Evolutionary conservation across 2,113 vertebrate species (phyloP).

Genomic region (Syrrhaptes paradoxus): DNA sequence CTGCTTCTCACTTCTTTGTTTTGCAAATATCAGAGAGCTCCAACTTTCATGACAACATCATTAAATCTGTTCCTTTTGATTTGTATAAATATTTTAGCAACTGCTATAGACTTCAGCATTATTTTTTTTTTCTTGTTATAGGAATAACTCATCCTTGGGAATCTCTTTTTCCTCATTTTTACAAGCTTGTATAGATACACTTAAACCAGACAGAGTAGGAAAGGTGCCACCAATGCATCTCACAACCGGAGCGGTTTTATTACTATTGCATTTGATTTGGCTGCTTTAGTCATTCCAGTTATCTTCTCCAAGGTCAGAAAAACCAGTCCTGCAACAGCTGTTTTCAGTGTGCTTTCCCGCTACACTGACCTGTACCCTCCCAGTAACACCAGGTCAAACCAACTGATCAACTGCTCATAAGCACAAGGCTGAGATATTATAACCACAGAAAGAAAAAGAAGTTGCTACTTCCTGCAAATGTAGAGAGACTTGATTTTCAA

Average conservation of each 20-base stretch:
- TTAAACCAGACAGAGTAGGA: neutral
- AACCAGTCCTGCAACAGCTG: neutral
- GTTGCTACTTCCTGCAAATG: constrained; percentile 23
- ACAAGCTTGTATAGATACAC: neutral
- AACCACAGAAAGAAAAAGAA: neutral
- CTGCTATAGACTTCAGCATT: neutral
- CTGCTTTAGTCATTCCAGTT: constrained; percentile 21
- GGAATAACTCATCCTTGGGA: neutral
- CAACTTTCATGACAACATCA: neutral
- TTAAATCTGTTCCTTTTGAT: constrained; percentile 6
- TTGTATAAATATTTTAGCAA: constrained; percentile 26
- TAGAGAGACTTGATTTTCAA: constrained; percentile 19
- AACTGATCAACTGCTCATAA: neutral
- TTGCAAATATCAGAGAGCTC: neutral
- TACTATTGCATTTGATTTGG: neutral
- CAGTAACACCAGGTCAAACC: neutral
- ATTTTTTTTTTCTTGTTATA: neutral
- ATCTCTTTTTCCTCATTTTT: neutral
- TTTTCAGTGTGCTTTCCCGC: neutral
- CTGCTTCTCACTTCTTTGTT: neutral
- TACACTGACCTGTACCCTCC: neutral
- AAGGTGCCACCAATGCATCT: neutral
- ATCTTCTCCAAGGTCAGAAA: constrained; percentile 38
- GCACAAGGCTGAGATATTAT: constrained; percentile 14
- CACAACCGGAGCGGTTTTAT: neutral